Conservation (phyloP, 2,888 invertebrate species). For the Epistrophe grossulariae region DNA sequence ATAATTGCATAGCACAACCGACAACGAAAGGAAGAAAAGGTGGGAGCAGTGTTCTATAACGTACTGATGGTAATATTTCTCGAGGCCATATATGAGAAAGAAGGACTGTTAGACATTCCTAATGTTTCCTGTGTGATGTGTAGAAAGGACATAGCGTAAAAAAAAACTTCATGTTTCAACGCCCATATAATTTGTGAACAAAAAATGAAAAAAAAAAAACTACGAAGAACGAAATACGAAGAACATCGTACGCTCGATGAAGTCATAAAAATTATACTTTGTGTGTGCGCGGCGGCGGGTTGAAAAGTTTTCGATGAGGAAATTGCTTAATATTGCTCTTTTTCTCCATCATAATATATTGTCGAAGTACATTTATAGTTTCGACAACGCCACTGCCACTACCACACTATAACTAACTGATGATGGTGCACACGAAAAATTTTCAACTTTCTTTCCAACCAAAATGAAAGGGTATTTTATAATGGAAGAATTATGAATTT, state of each 20-base stretch:
- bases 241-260: constrained; percentile 48
- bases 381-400: neutral
- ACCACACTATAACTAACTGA: neutral
- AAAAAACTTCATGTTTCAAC: constrained; percentile 50
- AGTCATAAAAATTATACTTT: constrained; percentile 71
- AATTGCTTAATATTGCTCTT: constrained; percentile 66
- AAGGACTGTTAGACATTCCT: constrained; percentile 46
- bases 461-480: neutral
- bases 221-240: neutral
- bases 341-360: neutral
- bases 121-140: constrained; percentile 58
- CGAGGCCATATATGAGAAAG: constrained; percentile 41
- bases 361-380: constrained; percentile 13
- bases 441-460: neutral
- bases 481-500: constrained; percentile 2
- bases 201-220: neutral
- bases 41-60: constrained; percentile 1
- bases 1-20: constrained; percentile 67
- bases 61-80: constrained; percentile 13
- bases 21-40: constrained; percentile 24
- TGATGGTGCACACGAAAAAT: constrained; percentile 37
- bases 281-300: constrained; percentile 44
- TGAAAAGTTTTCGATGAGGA: constrained; percentile 58
- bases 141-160: neutral
- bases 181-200: constrained; percentile 64